Conservation (phyloP, 2,797 vertebrate species). For the Enteromius paludinosus region DNA sequence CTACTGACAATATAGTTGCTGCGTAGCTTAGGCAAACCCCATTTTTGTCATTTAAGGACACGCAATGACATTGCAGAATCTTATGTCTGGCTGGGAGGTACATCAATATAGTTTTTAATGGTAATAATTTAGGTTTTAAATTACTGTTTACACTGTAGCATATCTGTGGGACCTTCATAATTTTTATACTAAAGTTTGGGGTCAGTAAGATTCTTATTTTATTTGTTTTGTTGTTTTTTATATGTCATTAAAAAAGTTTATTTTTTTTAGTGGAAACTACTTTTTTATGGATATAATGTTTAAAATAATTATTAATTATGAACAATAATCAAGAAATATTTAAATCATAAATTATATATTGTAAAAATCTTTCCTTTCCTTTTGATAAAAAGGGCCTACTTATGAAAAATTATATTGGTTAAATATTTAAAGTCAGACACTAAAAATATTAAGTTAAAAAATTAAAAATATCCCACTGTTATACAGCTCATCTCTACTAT, state of each 20-base stretch:
- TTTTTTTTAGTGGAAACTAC: too few species aligned
- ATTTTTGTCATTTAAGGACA: constrained; percentile 32
- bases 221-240: too few species aligned
- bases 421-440: not conserved
- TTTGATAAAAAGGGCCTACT: not conserved
- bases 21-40: not conserved
- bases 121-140: not conserved
- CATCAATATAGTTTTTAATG: not conserved
- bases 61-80: not conserved
- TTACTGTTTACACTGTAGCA: not conserved
- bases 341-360: not conserved
- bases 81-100: not conserved
- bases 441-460: not conserved
- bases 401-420: not conserved
- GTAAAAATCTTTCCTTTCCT: not conserved
- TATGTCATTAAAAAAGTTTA: too few species aligned
- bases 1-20: not conserved
- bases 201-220: not conserved
- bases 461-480: not conserved
- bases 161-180: not conserved
- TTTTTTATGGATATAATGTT: not conserved
- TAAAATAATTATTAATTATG: not conserved
- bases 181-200: not conserved
- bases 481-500: not conserved
- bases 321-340: not conserved